phyloP scores from a whole-genome alignment of 2,113 vertebrate genomes.

The Axis porcinus region DNA sequence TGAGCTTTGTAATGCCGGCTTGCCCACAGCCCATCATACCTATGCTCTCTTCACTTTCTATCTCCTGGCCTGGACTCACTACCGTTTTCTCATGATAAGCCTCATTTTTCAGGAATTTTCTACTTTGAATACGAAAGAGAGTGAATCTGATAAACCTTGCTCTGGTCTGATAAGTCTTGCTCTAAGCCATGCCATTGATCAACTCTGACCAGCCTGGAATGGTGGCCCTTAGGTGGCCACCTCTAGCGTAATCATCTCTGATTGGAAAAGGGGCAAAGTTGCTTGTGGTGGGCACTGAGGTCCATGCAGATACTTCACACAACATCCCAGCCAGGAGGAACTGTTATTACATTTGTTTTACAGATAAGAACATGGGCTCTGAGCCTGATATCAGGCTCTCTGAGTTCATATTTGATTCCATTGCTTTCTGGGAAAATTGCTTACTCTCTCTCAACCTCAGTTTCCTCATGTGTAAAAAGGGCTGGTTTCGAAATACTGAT shows the following conservation, averaged over 20 bases:
- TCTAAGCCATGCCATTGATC: neutral
- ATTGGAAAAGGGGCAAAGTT: neutral
- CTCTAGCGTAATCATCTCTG: neutral
- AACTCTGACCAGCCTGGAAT: neutral
- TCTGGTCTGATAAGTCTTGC: neutral
- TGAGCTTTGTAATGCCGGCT: neutral
- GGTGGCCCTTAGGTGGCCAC: neutral
- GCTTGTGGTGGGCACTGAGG: neutral
- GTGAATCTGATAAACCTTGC: neutral
- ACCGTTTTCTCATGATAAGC: neutral
- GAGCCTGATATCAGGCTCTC: neutral
- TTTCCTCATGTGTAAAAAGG: neutral
- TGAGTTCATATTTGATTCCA: neutral
- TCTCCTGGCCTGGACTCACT: neutral
- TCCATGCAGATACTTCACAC: fast-evolving
- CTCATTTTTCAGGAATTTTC: neutral
- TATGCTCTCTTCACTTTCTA: neutral
- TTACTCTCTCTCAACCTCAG: neutral
- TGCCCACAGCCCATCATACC: neutral
- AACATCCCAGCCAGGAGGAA: neutral
- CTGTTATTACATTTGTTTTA: too few species aligned
- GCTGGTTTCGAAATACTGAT: neutral
- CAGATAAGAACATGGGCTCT: neutral
- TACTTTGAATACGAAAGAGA: neutral
- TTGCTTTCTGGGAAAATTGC: too few species aligned